Conservation (phyloP, 2,888 invertebrate species). For the Lottia gigantea region DNA sequence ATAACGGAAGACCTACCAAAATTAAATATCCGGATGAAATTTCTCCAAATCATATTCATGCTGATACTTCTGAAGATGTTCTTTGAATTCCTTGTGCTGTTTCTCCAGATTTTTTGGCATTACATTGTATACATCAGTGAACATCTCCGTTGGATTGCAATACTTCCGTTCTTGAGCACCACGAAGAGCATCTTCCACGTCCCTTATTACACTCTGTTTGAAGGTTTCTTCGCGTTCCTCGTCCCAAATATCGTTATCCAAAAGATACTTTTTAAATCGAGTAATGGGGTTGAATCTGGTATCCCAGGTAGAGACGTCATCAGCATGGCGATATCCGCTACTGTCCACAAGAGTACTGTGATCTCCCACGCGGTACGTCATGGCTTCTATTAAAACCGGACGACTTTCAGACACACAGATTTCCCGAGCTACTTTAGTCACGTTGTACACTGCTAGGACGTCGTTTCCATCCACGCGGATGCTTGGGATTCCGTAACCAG, state of each 20-base stretch:
- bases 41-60: constrained; percentile 86
- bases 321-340: constrained; percentile 82
- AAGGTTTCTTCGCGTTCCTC: constrained; percentile 80
- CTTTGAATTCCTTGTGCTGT: constrained; percentile 85
- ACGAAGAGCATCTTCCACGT: constrained; percentile 81
- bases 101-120: constrained; percentile 84
- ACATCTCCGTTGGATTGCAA: constrained; percentile 89
- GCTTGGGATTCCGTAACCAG: constrained; percentile 88
- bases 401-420: constrained; percentile 79
- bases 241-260: constrained; percentile 83
- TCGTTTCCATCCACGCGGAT: constrained; percentile 97
- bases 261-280: constrained; percentile 84
- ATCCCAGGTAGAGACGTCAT: constrained; percentile 77
- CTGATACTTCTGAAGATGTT: constrained; percentile 83
- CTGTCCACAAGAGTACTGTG: constrained; percentile 99
- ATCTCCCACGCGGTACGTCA: constrained; percentile 96
- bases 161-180: constrained; percentile 86
- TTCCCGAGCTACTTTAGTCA: constrained; percentile 81
- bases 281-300: constrained; percentile 84
- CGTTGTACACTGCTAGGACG: constrained; percentile 92
- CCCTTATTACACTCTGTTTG: constrained; percentile 77
- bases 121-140: constrained; percentile 89
- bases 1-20: too few species aligned
- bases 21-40: too few species aligned
- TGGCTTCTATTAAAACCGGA: constrained; percentile 95